These are phyloP conservation scores for Selene dorsalis DNA, from an alignment of 2,797 vertebrate genomes.

Conservation along the genomic window DNA sequence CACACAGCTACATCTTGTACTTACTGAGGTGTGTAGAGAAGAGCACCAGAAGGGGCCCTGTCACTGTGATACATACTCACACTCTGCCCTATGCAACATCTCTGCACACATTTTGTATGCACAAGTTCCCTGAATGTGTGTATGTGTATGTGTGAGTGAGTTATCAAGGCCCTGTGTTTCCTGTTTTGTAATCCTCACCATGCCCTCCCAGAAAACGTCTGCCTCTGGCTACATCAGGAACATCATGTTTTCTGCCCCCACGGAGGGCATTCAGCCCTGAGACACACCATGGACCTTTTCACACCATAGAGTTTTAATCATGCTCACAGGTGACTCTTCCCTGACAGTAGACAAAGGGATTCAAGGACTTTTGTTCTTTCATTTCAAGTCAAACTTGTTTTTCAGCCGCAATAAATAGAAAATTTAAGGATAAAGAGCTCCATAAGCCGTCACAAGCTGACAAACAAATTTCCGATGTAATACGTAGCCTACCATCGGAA, in stretches of 20 bases:
- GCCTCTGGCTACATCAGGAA: conserved; percentile 67
- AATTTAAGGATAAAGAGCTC: no score
- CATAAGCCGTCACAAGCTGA: no score
- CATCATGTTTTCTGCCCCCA: conserved; percentile 50
- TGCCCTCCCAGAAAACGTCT: conserved; percentile 70
- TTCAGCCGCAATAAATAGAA: no score
- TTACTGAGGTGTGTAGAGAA: conserved; percentile 17
- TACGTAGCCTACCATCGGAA: neutral
- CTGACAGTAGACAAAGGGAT: neutral
- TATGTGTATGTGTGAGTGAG: conserved; percentile 23
- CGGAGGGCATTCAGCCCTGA: conserved; percentile 12
- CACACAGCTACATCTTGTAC: conserved; percentile 37
- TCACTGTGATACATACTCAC: conserved; percentile 26
- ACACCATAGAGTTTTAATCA: neutral
- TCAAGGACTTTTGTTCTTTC: no score
- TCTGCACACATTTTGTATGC: conserved; percentile 54
- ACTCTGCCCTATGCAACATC: conserved; percentile 39
- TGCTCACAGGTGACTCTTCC: neutral
- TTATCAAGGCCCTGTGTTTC: conserved; percentile 80
- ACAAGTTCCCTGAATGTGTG: conserved; percentile 20
- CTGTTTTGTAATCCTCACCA: conserved; percentile 80
- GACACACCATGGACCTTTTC: neutral
- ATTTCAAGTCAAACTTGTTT: no score
- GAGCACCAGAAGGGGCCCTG: conserved; percentile 27
- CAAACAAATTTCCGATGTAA: no score